Evolutionary conservation across 2,888 invertebrate species (phyloP), one percentile per base, ranked within the genome.

Genomic region (Micoletzkya japonica): DNA sequence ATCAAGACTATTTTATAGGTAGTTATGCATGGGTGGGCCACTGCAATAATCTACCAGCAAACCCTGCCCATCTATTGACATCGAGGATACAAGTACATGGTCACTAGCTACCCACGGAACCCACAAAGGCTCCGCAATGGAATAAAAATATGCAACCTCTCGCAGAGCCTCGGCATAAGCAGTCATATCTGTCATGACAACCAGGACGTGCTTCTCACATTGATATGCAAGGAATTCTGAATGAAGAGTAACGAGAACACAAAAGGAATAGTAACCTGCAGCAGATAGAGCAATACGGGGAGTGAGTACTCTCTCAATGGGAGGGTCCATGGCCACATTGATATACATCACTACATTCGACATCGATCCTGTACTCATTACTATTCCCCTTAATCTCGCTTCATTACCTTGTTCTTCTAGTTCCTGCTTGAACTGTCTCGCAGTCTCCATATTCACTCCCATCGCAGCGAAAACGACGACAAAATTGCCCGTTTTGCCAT

Each of bases 391-490:
- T 28, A 28, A 7, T 20, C 58, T 59, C 26, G 39, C 14, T 24
- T 58, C 34, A 10, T 24, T 6, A 72, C 97, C 97, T 82, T 90
- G 89, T 83, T 90, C 90, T 84, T 89, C 88, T 77, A 88, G 88
- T 78, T 88, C 88, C 78, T 97, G 96, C 88, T 97, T 98, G 91
- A 98, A 98, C 91, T 97, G 98, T 77, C 97, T 90, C n/a, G 98
- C 97, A 0, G 96, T 97, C 89, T 98, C 98, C 89, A 89, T 89
- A 83, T 89, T 89, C 4, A 88, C 88, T 59, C 80, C 98, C 97
- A 98, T 98, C 87, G 98, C 97, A 74, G 97, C 97, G 88, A 98
- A 98, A 58, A 98, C 97, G 84, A 98, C 98, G 87, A 97, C 97
- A 87, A 98, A 98, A 88, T 97, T 98, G 39, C 68, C 72, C 87